Percentiles rank a stretch among this genome's conserved stretches.
Conservation (phyloP, 2,888 invertebrate species). For the Parapristionchus giblindavisi region DNA sequence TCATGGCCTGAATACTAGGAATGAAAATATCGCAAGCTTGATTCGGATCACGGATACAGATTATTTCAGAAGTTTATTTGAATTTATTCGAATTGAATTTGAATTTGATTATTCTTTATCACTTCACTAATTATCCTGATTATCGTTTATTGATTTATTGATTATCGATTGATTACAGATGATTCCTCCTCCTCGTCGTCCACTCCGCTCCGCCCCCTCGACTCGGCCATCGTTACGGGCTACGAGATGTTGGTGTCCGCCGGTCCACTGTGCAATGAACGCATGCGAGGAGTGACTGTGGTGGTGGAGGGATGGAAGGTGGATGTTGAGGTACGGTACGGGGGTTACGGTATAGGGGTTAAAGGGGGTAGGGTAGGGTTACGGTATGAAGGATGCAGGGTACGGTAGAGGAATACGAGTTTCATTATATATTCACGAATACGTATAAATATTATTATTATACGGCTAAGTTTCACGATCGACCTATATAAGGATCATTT, state of each 20-base stretch:
- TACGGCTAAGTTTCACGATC: too few relatives aligned
- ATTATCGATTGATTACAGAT: background rate
- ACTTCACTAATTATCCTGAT: background rate
- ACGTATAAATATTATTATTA: too few relatives aligned
- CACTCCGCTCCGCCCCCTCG: slow-evolving; percentile 48
- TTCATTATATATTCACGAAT: too few relatives aligned
- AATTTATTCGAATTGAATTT: too few relatives aligned
- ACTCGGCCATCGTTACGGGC: slow-evolving; percentile 61
- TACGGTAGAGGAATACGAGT: too few relatives aligned
- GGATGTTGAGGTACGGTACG: slow-evolving; percentile 44
- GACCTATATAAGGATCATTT: too few relatives aligned
- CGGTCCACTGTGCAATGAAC: slow-evolving; percentile 96
- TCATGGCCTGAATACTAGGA: too few relatives aligned
- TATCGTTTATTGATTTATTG: background rate
- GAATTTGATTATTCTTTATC: too few relatives aligned
- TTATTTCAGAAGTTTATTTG: too few relatives aligned
- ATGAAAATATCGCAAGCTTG: too few relatives aligned
- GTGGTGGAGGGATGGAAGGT: slow-evolving; percentile 84
- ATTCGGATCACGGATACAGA: too few relatives aligned
- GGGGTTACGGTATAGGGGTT: background rate
- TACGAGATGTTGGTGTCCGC: slow-evolving; percentile 72
- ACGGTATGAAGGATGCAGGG: too few relatives aligned
- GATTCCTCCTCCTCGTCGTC: background rate
- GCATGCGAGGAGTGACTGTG: slow-evolving; percentile 93
- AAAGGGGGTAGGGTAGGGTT: background rate